These are phyloP conservation scores for Dendrocincla tyrannina DNA, from an alignment of 2,797 vertebrate genomes.

Conservation along the genomic window DNA sequence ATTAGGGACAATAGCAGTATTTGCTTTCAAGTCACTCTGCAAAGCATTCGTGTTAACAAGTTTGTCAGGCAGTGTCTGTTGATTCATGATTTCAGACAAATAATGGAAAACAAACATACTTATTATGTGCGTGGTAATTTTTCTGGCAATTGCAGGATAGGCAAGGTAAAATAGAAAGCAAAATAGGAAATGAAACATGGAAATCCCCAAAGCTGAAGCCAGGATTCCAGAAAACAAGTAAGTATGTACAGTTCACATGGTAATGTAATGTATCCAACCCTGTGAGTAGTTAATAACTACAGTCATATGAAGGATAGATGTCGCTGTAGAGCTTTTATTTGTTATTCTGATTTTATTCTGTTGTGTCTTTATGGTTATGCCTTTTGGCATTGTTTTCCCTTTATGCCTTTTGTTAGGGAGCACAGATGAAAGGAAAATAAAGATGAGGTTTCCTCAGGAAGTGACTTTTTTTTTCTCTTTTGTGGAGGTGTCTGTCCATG, in stretches of 20 bases:
- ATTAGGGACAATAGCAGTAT: neutral
- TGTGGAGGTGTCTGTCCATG: neutral
- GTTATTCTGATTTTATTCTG: neutral
- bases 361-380: neutral
- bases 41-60: neutral
- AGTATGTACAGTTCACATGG: neutral
- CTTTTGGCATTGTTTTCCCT: too few species aligned
- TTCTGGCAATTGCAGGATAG: neutral
- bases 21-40: neutral
- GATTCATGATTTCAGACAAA: constrained; percentile 1
- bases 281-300: neutral
- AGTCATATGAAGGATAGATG: neutral
- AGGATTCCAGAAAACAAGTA: neutral
- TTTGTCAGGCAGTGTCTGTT: neutral
- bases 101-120: neutral
- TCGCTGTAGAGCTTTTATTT: neutral
- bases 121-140: neutral
- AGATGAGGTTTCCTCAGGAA: neutral
- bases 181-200: neutral
- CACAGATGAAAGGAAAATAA: neutral
- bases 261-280: neutral
- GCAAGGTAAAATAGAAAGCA: neutral
- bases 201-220: neutral
- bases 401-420: neutral
- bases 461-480: neutral